Evolutionary conservation across 2,888 invertebrate genomes (phyloP), one percentile per base, ranked within the genome.

Genomic region (Eupelmus urozonus): DNA sequence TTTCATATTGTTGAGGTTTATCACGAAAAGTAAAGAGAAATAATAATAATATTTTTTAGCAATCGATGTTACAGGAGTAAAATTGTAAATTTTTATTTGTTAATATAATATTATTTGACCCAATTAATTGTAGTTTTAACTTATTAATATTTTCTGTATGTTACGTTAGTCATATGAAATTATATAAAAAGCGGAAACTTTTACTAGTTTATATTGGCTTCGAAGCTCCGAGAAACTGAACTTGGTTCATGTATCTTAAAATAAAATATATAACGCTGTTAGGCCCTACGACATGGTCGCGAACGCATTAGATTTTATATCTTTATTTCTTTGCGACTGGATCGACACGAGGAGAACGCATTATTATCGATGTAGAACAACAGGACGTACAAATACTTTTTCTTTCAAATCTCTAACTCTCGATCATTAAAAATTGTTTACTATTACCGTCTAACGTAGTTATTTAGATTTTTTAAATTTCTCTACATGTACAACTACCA

Each of bases 321-420:
- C 2, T 29, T 49, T 11, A 34, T 11, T 11, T 60, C 40, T 29
- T 69, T 69, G 75, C 60, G 71, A 71, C 23, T 66, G 66, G 71
- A 72, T 77, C 60, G 76, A 77, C 71, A 72, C 76, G 66, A 77
- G 71, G 76, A 72, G 66, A 66, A 77, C 66, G 76, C 49, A 72
- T 60, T 23, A n/a, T n/a, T n/a, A 77, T 77, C 71, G 71, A 77
- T 77, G 76, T 66, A 66, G n/a, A 72, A 66, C 66, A 66, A 77
- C 76, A 72, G 71, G 53, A 77, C 76, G 71, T 77, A 77, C 76
- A 70, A 34, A 66, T 77, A 76, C 49, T 49, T 27, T 71, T 72
- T 71, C 51, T 53, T 45, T 53, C 51, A 40, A 51, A 42, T 59
- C 20, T 49, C 27, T 65, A 51, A 57, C 27, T 20, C 4, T 49